Evolutionary conservation across 2,797 vertebrate species (phyloP), one percentile per base, ranked within the genome.

Genomic region (Scyliorhinus canicula): DNA sequence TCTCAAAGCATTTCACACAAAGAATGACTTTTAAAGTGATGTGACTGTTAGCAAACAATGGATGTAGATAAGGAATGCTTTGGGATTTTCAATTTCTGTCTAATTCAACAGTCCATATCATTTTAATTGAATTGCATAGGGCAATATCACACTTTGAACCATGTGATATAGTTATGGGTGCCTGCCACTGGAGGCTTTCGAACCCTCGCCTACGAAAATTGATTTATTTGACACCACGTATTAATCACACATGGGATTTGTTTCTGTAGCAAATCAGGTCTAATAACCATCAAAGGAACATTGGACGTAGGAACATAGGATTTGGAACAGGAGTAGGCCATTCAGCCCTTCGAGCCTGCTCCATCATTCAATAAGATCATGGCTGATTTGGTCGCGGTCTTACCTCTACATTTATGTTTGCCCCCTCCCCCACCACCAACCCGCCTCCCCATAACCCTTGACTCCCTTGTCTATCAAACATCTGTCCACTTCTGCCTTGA

Each of bases 71-170:
- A 91, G 88, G 57, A 44, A 44, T 44, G 57, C n/a, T 65, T 91
- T 91, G 57, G n/a, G 60, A 65, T 44, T 91, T 63, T 63, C 88
- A 91, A 63, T 65, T 91, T 91, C 57, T 91, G 57, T 65, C 65
- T 57, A 91, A 91, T 91, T 91, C 44, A 91, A 44, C 88, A 65
- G 88, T 63, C 57, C 88, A 65, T 91, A 6, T 91, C 88, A 91
- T n/a, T 40, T 91, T 65, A 91, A 91, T 91, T 91, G 57, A 91
- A 91, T 44, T 26, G 24, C 60, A 12, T 44, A 9, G 16, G 63
- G 3, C n/a, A 65, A 11, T 26, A 44, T 44, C 57, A 65, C 21
- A 44, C 28, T 90, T n/a, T 60, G 52, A 90, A 60, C 55, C 86
- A 91, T 24, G 57, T 63, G 57, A 91, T 91, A 91, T 60, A 24